Base-by-base conservation (phyloP, 1,140 invertebrate genomes). In the Ooceraea biroi region DNA sequence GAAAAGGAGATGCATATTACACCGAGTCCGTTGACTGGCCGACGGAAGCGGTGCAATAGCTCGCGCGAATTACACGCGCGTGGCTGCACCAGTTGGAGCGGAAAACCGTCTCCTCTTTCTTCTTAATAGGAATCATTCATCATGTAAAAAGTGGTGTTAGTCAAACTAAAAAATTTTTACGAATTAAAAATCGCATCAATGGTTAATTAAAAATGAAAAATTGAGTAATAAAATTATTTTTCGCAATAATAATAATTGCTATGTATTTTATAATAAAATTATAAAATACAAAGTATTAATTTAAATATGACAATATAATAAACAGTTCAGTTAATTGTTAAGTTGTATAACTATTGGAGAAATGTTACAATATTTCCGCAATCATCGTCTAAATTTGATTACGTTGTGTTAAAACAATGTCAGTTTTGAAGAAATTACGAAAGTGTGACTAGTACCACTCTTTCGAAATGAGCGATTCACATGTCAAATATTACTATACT, bases 11-110 rank as follows among this genome's bases (percentile, higher is more conserved):
- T 11, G n/a, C 82, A 50, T 72, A 88, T 91, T 91, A 84, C 72
- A 87, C 61, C 78, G 85, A 85, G 83, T 84, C 65, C 82, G 87
- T 69, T 63, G 69, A 90, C 73, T 91, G 90, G 90, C 90, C 88
- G 63, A 74, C 80, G 41, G 71, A 69, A 85, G 22, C 89, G 84
- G 57, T 84, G 58, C 83, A 91, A 91, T 82, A 87, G 19, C 27
- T 66, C 0, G 7, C 48, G 17, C 17, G 12, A 41, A 27, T 44
- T 12, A 22, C 68, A 88, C 82, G 87, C 72, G 63, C 82, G 85
- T 89, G 80, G 50, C 77, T 89, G 88, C 52, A 71, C 30, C 82
- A 48, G 72, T 71, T 60, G 5, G 27, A 63, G 27, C 17, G 22
- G 48, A 63, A 65, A 36, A 77, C 25, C 14, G 44, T 63, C 46